Evolutionary conservation across 2,888 invertebrate genomes (phyloP).

Genomic region (Kryphioiulus occultus): DNA sequence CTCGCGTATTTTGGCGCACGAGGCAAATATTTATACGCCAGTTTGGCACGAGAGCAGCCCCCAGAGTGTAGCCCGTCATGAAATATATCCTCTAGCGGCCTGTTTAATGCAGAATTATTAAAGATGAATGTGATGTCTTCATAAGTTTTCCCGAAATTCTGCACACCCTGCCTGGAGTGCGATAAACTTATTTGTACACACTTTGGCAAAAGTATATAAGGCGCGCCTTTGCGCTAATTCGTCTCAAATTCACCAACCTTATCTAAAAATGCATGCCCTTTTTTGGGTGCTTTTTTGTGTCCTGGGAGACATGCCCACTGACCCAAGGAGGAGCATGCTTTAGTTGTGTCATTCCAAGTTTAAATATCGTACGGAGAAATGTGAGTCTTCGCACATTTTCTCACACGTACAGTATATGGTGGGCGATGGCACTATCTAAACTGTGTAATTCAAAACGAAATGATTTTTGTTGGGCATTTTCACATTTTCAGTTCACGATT

Average conservation of each 20-base stretch:
- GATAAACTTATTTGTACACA: not conserved
- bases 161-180: not conserved
- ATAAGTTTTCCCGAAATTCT: not conserved
- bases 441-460: too few relatives aligned
- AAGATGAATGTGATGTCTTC: conserved; percentile 20
- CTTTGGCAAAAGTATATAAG: not conserved
- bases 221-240: not conserved
- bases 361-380: too few relatives aligned
- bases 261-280: too few relatives aligned
- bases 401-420: too few relatives aligned
- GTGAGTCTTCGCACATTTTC: too few relatives aligned
- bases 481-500: too few relatives aligned
- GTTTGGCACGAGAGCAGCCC: not conserved
- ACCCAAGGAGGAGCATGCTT: too few relatives aligned
- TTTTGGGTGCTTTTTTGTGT: too few relatives aligned
- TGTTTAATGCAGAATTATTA: conserved; percentile 10
- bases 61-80: not conserved
- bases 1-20: not conserved
- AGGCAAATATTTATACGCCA: not conserved
- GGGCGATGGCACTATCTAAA: too few relatives aligned
- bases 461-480: too few relatives aligned
- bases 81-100: not conserved
- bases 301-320: too few relatives aligned
- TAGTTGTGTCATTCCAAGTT: too few relatives aligned
- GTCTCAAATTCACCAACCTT: not conserved